phyloP scores from a whole-genome alignment of 64 coral and sea anemone species.

The Cladopsammia gracilis region DNA sequence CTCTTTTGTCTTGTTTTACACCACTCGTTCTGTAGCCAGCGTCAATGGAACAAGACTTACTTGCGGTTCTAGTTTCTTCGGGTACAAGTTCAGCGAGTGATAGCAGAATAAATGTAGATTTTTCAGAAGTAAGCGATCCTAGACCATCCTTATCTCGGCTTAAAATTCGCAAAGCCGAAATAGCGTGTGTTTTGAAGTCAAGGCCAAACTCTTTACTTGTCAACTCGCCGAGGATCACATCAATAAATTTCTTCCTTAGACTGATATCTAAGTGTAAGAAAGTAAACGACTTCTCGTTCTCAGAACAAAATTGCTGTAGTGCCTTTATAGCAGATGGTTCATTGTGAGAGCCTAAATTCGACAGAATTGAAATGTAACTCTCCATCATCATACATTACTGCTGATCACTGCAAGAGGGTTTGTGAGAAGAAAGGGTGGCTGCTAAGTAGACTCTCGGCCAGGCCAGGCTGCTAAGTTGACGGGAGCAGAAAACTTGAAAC shows the following conservation, averaged over 20 bases:
- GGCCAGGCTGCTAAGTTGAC: not conserved
- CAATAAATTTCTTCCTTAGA: constrained; percentile 83
- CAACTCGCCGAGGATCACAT: constrained; percentile 77
- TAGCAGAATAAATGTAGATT: constrained; percentile 73
- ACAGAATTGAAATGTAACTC: not conserved
- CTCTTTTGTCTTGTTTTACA: constrained; percentile 4
- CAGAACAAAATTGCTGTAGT: constrained; percentile 80
- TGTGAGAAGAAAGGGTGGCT: not conserved
- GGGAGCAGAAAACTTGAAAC: no score
- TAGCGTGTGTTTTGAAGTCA: constrained; percentile 50
- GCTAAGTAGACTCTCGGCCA: not conserved
- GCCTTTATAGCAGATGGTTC: constrained; percentile 68
- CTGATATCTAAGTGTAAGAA: constrained; percentile 81
- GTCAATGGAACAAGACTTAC: constrained; percentile 8
- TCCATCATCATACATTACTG: constrained; percentile 70
- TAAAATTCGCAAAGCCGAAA: constrained; percentile 86
- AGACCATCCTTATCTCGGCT: constrained; percentile 92
- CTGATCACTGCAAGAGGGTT: no score
- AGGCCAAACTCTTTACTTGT: constrained; percentile 10
- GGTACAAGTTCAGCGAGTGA: constrained; percentile 72
- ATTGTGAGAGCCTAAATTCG: constrained; percentile 49
- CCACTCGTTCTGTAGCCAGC: not conserved
- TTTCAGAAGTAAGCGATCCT: constrained; percentile 80
- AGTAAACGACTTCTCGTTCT: constrained; percentile 78
- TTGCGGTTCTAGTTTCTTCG: constrained; percentile 18